A percentile compares a stretch with the other conserved stretches of the same genome.
These are phyloP conservation scores for Lysandra bellargus DNA, from an alignment of 2,888 invertebrate species.

Conservation along the genomic window DNA sequence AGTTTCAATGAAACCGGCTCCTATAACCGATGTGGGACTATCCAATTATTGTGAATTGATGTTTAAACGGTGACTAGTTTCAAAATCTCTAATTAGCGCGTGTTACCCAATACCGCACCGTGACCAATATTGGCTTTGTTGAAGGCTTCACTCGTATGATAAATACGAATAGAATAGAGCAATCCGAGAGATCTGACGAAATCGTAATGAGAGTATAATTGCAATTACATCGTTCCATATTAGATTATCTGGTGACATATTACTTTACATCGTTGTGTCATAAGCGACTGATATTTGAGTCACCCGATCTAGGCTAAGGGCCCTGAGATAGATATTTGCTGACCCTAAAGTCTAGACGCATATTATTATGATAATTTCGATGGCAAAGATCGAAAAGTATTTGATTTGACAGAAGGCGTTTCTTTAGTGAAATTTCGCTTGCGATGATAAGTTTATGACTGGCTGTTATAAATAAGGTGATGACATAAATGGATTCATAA, in stretches of 20 bases:
- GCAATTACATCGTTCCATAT: conserved; percentile 21
- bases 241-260: conserved; percentile 24
- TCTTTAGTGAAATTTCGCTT: not conserved
- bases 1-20: not conserved
- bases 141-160: conserved; percentile 18
- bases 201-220: conserved; percentile 31
- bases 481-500: not conserved
- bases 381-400: too few relatives aligned
- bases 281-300: conserved; percentile 5
- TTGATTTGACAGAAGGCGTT: not conserved
- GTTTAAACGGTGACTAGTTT: conserved; percentile 27
- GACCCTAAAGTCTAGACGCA: not conserved
- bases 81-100: conserved; percentile 28
- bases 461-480: too few relatives aligned
- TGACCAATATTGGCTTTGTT: conserved; percentile 22
- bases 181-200: conserved; percentile 25
- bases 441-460: too few relatives aligned
- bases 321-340: not conserved
- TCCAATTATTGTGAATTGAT: conserved; percentile 40
- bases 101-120: conserved; percentile 17
- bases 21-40: not conserved
- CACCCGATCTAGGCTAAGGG: conserved; percentile 18
- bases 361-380: not conserved
- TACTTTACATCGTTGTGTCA: conserved; percentile 27
- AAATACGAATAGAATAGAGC: conserved; percentile 28